Evolutionary conservation across 1,140 invertebrate species (phyloP), one percentile per base, ranked within the genome.

Genomic region (Galleria mellonella): DNA sequence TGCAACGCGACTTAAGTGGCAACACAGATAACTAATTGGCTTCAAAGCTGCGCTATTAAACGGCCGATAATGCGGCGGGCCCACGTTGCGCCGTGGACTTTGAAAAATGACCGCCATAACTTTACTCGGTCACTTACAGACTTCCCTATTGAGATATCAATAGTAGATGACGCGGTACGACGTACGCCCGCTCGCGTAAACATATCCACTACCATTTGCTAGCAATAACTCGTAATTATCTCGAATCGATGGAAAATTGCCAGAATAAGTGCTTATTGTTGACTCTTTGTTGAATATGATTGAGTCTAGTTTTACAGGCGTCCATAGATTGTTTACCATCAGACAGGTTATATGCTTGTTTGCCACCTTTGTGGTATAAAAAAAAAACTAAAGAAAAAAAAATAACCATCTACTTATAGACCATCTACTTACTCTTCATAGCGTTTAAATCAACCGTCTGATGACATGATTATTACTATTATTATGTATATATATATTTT

Each of bases 91-190:
- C 51, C 37, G 36, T 38, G 32, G 72, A 67, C 67, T 79, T 66
- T 83, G 74, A 83, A 76, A 78, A 79, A 78, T 78, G 43, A 52
- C 63, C 32, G 65, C 60, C 60, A 83, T 79, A 79, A 78, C 62
- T 83, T 69, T 71, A 62, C 58, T 51, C 72, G 63, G 67, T 75
- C 72, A 73, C 69, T 82, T 73, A 73, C 64, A 72, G 55, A 78
- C 78, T 79, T 79, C 72, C 67, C 69, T 75, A 79, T 83, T 83
- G 74, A 83, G 78, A 76, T 72, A 83, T 83, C 74, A 79, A 72
- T 79, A 72, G 38, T 55, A 73, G 66, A 82, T 75, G 75, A 77
- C 69, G 71, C 51, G 31, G 45, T 23, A 23, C 55, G 52, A 62
- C 58, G 47, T 58, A 51, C 57, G 54, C 35, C 45, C 55, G 55